phyloP scores from a whole-genome alignment of 2,113 vertebrate genomes.

The Neolamprologus variostigma region DNA sequence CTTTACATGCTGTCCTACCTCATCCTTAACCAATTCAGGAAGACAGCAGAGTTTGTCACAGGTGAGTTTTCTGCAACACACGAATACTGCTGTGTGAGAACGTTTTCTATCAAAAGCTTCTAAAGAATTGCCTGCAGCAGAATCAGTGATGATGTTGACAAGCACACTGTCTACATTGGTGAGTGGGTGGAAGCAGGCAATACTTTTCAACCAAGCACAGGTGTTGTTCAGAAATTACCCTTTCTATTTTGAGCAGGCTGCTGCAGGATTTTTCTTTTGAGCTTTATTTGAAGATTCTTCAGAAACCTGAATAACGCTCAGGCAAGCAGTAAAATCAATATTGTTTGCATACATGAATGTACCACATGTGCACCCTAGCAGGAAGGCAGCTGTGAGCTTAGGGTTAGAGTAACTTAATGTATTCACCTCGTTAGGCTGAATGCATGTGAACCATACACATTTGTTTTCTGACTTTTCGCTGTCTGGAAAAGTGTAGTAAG shows the following conservation, averaged over 20 bases:
- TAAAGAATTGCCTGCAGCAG: neutral
- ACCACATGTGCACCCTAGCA: neutral
- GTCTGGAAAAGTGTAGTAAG: neutral
- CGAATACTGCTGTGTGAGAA: neutral
- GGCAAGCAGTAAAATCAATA: neutral
- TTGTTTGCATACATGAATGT: neutral
- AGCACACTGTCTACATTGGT: neutral
- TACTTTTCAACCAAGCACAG: neutral
- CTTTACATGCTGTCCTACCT: slow-evolving; percentile 93
- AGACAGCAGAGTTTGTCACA: slow-evolving; percentile 84
- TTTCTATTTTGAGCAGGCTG: neutral
- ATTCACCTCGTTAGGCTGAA: neutral
- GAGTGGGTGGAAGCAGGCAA: neutral
- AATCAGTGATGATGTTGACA: neutral
- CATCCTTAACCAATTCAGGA: slow-evolving; percentile 89
- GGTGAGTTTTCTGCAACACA: slow-evolving; percentile 65
- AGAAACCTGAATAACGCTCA: neutral
- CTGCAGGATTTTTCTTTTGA: neutral
- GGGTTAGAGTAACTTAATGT: rapidly evolving
- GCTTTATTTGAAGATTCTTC: neutral
- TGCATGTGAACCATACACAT: too few relatives aligned
- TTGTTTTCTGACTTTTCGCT: neutral
- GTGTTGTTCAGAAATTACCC: neutral
- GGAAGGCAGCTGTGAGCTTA: neutral
- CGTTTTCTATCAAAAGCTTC: neutral